Evolutionary conservation across 1,140 invertebrate genomes (phyloP).

Genomic region (Cherax destructor): DNA sequence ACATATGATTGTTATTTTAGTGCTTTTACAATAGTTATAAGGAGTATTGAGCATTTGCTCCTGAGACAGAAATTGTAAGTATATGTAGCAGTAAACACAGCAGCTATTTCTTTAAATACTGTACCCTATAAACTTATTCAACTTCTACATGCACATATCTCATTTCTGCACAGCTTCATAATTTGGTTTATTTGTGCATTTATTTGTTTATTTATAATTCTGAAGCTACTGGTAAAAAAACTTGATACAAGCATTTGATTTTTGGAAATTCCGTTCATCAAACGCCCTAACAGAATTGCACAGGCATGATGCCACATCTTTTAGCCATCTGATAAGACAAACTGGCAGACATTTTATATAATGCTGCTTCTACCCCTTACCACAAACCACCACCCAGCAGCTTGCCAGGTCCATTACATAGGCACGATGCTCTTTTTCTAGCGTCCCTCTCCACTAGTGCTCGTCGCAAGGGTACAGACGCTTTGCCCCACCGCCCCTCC

Average conservation of each 20-base stretch:
- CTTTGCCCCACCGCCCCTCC: conserved; percentile 67
- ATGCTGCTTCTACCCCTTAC: conserved; percentile 26
- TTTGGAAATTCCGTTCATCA: neutral
- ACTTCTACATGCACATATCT: neutral
- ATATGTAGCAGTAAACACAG: neutral
- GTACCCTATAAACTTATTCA: too few relatives aligned
- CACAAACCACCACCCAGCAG: conserved; percentile 43
- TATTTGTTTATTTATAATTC: neutral
- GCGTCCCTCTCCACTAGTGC: conserved; percentile 72
- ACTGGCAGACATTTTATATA: conserved; percentile 3
- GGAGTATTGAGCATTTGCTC: neutral
- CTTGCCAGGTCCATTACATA: conserved; percentile 67
- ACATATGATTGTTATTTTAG: neutral
- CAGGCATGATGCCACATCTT: neutral
- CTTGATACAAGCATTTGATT: neutral
- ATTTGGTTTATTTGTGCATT: neutral
- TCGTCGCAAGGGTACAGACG: conserved; percentile 71
- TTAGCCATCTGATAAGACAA: conserved; percentile 25
- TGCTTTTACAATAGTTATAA: neutral
- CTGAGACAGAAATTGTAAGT: neutral
- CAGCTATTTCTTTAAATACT: neutral
- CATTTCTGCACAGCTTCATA: neutral
- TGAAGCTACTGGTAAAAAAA: neutral
- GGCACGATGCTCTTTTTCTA: conserved; percentile 71
- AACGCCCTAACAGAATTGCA: neutral